Percentiles rank a stretch among this genome's conserved stretches.
Conservation (phyloP, 2,888 invertebrate genomes). For the Amphipoea lucens region DNA sequence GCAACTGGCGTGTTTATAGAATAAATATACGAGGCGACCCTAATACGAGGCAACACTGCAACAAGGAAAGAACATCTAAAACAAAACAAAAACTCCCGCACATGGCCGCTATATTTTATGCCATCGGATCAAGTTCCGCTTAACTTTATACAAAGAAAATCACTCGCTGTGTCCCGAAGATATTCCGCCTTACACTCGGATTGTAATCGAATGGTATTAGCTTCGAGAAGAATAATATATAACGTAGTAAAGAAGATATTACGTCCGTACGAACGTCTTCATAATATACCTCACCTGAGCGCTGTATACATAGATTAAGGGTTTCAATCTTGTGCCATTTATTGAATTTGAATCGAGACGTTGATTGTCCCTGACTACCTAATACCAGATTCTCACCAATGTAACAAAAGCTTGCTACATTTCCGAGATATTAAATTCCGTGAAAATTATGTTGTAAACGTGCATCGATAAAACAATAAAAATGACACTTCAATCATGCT, state of each 20-base stretch:
- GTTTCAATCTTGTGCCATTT: slow-evolving; percentile 66
- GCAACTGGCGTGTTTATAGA: slow-evolving; percentile 52
- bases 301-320: slow-evolving; percentile 66
- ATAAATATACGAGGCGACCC: slow-evolving; percentile 52
- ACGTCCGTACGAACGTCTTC: slow-evolving; percentile 53
- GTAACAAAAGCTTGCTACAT: slow-evolving; percentile 46
- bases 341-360: slow-evolving; percentile 67
- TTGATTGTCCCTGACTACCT: slow-evolving; percentile 66
- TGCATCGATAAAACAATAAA: slow-evolving; percentile 46
- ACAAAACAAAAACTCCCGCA: slow-evolving; percentile 68
- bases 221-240: slow-evolving; percentile 64
- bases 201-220: slow-evolving; percentile 69
- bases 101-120: slow-evolving; percentile 67
- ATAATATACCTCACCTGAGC: slow-evolving; percentile 62
- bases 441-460: slow-evolving; percentile 38
- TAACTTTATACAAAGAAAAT: slow-evolving; percentile 69
- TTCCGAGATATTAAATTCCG: slow-evolving; percentile 38
- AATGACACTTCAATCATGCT: slow-evolving; percentile 49
- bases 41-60: slow-evolving; percentile 54
- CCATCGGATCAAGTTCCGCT: slow-evolving; percentile 66
- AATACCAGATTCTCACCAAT: slow-evolving; percentile 59
- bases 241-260: slow-evolving; percentile 63
- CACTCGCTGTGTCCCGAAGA: slow-evolving; percentile 61
- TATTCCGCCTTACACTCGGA: slow-evolving; percentile 61
- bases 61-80: slow-evolving; percentile 62